Base-by-base conservation (phyloP, 2,888 invertebrate genomes). In the Pheosia tremula region DNA sequence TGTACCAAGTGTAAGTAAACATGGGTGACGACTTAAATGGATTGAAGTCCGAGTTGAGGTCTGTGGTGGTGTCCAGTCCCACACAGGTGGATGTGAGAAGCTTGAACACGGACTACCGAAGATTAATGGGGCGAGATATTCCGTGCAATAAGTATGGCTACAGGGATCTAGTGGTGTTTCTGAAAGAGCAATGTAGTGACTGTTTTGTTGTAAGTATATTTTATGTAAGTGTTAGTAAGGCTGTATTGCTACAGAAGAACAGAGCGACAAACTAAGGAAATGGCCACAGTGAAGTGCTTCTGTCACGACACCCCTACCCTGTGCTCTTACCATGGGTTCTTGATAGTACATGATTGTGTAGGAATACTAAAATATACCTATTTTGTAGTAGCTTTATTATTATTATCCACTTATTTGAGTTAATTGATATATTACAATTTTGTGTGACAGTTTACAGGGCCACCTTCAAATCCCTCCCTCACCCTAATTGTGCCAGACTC, bases 41-140 rank as follows among this genome's bases (percentile, higher is more conserved):
- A 57, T 63, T 93, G 60, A 92, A 92, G 75, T 71, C 79, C 36
- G 76, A 79, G 68, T 76, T 93, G 60, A 82, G 88, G 10, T 87
- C 92, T 13, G 76, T 93, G 66, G 92, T 91, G 69, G 91, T 93
- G 66, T 93, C 93, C 5, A 85, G 86, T 63, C 86, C 91, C 0
- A 80, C 86, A 2, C 81, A 86, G 67, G 78, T 93, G 71, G 87
- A 90, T 60, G 81, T 86, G 61, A 79, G 81, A n/a, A 65, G 83
- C 4, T 74, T 93, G 58, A 59, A 84, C 65, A 79, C 86, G 3
- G 93, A 93, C 77, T 93, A 91, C 68, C 81, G 83, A 39, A 79
- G 67, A 66, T 84, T 92, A 83, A 72, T 91, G 63, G 92, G 92
- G 10, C 61, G 65, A 3, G 68, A 75, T 0, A 58, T 92, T 41